Conservation (phyloP, 2,797 vertebrate genomes). For the Meriones psammophilus region DNA sequence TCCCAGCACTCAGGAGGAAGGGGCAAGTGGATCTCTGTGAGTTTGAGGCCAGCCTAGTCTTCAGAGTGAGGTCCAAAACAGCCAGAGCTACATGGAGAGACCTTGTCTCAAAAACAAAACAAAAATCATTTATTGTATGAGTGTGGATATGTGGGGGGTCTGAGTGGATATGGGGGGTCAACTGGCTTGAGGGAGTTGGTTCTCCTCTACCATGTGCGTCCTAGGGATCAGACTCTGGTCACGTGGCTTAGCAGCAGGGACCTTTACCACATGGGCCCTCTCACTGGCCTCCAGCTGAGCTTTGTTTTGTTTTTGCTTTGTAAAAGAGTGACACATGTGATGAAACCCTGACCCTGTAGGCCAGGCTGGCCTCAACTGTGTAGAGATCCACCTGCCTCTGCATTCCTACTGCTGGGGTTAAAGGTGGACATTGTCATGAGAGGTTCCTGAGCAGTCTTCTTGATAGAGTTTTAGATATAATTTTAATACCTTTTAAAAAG, state of each 20-base stretch:
- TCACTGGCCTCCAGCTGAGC: not conserved
- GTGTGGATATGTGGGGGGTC: not conserved
- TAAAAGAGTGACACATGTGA: not conserved
- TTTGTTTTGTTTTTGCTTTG: not conserved
- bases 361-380: not conserved
- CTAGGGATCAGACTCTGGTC: not conserved
- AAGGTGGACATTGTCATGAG: not conserved
- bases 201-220: not conserved
- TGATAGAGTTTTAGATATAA: not conserved
- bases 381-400: not conserved
- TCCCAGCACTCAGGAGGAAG: not conserved
- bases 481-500: slow-evolving; percentile 44
- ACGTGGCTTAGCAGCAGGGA: not conserved
- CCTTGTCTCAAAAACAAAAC: not conserved
- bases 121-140: not conserved
- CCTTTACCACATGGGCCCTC: not conserved
- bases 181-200: not conserved
- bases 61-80: not conserved
- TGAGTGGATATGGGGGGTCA: too few species aligned
- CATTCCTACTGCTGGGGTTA: not conserved
- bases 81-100: not conserved
- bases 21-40: not conserved
- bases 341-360: not conserved
- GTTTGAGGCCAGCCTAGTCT: not conserved
- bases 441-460: not conserved